These are phyloP conservation scores for Falco naumanni DNA, from an alignment of 2,797 vertebrate species.

Conservation along the genomic window DNA sequence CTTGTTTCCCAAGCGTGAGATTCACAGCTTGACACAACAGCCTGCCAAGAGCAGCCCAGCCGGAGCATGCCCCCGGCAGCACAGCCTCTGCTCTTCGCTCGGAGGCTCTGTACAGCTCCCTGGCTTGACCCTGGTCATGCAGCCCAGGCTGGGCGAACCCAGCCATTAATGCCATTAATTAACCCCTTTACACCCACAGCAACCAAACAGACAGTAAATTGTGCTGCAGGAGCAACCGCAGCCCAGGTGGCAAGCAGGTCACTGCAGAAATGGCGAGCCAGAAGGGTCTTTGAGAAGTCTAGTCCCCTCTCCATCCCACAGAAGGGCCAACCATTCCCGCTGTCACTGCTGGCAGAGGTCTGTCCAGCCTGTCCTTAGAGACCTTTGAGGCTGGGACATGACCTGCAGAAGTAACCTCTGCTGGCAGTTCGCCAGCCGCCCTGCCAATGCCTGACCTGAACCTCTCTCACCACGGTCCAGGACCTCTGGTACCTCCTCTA, in stretches of 20 bases:
- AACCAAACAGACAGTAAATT: no score
- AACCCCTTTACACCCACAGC: neutral
- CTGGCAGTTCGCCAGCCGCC: neutral
- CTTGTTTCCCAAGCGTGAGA: neutral
- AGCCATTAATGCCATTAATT: neutral
- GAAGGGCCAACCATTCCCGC: neutral
- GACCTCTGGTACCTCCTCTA: neutral
- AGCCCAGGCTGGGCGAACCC: accelerated
- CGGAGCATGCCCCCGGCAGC: neutral
- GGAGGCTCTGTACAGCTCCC: neutral
- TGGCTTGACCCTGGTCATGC: accelerated
- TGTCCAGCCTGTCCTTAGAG: neutral
- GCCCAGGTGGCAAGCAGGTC: neutral
- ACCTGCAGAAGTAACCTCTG: neutral
- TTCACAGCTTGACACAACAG: neutral
- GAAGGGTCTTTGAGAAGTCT: neutral
- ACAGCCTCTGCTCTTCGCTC: neutral
- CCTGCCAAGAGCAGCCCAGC: neutral
- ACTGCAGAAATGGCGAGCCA: neutral
- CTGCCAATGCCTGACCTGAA: neutral
- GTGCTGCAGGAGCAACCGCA: accelerated
- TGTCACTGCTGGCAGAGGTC: neutral
- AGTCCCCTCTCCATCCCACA: neutral
- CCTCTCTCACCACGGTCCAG: neutral
- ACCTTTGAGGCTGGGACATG: neutral